Evolutionary conservation across 2,113 vertebrate genomes (phyloP).

Genomic region (Chlorocebus sabaeus): DNA sequence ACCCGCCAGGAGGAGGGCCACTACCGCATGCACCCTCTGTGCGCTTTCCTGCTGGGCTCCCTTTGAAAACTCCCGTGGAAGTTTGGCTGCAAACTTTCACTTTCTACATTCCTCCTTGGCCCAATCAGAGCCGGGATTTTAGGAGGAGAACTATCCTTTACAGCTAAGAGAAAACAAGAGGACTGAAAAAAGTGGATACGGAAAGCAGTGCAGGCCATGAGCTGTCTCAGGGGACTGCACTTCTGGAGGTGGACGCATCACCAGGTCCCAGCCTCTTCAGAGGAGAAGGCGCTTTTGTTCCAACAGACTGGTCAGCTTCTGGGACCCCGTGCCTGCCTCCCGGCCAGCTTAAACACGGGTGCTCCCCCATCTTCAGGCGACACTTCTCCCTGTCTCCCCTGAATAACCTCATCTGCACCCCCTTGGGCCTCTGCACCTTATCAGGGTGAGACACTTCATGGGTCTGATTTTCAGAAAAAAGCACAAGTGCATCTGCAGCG

Average conservation of each 20-base stretch:
- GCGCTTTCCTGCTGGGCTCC: not conserved
- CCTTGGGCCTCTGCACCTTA: too few relatives aligned
- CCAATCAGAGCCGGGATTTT: not conserved
- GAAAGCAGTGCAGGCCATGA: not conserved
- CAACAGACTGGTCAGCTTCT: not conserved
- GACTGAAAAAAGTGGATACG: not conserved
- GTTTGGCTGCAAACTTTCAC: not conserved
- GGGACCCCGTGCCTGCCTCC: not conserved
- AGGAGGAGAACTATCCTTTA: not conserved
- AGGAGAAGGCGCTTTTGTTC: not conserved
- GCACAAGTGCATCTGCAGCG: fast-evolving
- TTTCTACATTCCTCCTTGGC: not conserved
- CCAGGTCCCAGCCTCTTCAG: not conserved
- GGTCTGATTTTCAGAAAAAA: not conserved
- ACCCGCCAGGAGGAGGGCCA: not conserved
- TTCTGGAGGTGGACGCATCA: not conserved
- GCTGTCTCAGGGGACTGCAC: not conserved
- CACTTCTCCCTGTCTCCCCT: not conserved
- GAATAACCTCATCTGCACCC: not conserved
- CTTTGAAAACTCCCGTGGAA: not conserved
- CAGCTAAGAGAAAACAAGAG: not conserved
- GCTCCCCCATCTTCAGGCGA: not conserved
- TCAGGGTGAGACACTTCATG: not conserved
- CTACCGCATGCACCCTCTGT: not conserved
- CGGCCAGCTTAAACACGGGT: not conserved